Evolutionary conservation across 2,113 vertebrate genomes (phyloP), one percentile per base, ranked within the genome.

Genomic region (Percopsis transmontana): DNA sequence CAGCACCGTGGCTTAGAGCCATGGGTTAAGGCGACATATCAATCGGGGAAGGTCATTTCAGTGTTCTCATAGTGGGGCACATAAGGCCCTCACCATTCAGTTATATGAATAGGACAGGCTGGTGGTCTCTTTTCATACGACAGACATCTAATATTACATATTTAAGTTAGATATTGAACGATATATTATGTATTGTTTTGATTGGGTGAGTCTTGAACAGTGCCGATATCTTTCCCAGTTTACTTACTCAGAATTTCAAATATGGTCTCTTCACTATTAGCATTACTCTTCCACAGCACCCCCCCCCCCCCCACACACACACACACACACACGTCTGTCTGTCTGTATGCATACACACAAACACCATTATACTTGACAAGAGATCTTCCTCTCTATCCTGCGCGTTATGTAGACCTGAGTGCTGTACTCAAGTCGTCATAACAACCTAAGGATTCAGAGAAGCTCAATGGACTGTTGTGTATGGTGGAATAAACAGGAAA

Each of bases 391-490:
- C n/a, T n/a, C n/a, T n/a, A n/a, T n/a, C 65, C 81, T 77, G 62
- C 56, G 68, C 66, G 65, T 20, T 61, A 84, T 76, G 72, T 21
- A 33, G 51, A 40, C 44, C 33, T 69, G 70, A 81, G 77, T 80
- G 87, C 71, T 57, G 69, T 74, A 70, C 80, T 78, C 68, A 40
- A 66, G 79, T 82, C 63, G 71, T 77, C 79, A 84, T 82, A 87
- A 88, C 83, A 86, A 84, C 79, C 76, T 74, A 61, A 74, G 75
- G 58, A 77, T 83, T 80, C 80, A 81, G 47, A 64, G 59, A 77
- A 69, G 83, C 80, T 88, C 71, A 45, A 13, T 1, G 21, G 63
- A 74, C 72, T 52, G 66, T 70, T 59, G 77, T 66, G 74, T 70
- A 63, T 58, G 53, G 68, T 72, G 42, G 45, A 78, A 38, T 61